Evolutionary conservation across 2,888 invertebrate genomes (phyloP), one percentile per base, ranked within the genome.

Genomic region (Alloscopus bannaensis): DNA sequence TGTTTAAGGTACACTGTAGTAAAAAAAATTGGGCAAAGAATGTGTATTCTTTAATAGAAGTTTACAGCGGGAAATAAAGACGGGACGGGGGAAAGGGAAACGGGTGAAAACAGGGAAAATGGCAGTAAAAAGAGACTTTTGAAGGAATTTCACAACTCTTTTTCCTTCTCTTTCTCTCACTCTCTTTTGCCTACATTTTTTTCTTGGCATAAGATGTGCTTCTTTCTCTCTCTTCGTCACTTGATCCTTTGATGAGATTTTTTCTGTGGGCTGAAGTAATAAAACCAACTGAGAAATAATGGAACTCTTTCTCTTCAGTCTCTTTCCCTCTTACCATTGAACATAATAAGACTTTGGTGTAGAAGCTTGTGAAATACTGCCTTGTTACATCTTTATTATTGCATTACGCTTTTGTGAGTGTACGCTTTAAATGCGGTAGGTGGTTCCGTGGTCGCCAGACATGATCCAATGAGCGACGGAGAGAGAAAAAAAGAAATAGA

Each of bases 181-280:
- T n/a, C n/a, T n/a, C n/a, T n/a, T n/a, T n/a, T n/a, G n/a, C n/a
- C n/a, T n/a, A n/a, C n/a, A n/a, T n/a, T n/a, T 59, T 59, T 70
- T 57, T 69, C 40, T 73, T 75, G 75, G 66, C 75, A 11, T 66
- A 59, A 59, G 47, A 75, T 59, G 29, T n/a, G 31, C 1, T 28
- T 29, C 16, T 20, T 31, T 70, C 22, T 57, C 57, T 20, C 40
- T n/a, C 50, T 52, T 80, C 80, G 73, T 70, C 73, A 80, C 64
- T 80, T 75, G 80, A 80, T 64, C 69, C 80, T 69, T 80, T 80
- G 69, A 80, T 80, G 80, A 80, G 80, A 69, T 80, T 75, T 68
- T 70, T 69, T 66, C 29, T 59, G 70, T 28, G 59, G 59, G 70
- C 40, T 69, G 55, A 68, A 52, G 60, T 57, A 75, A 66, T 75